Conservation (phyloP, 2,888 invertebrate species). For the Acanthosepion pharaonis region DNA sequence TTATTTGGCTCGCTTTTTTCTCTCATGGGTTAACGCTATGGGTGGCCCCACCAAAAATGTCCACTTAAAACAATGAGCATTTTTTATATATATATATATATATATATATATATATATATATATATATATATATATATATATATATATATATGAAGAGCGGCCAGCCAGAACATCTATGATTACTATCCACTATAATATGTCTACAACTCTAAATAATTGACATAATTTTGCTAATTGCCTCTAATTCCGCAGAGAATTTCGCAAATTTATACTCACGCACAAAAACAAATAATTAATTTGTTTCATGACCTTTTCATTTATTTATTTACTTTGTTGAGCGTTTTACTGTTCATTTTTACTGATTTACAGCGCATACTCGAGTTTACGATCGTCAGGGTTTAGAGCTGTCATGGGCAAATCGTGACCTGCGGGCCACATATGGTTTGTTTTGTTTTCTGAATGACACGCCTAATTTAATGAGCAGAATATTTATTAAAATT, state of each 20-base stretch:
- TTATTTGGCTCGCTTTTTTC: background rate
- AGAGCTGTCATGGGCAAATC: too few species aligned
- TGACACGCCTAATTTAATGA: too few species aligned
- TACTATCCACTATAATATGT: background rate
- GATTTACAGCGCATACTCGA: too few species aligned
- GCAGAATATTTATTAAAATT: too few species aligned
- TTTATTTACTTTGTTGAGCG: background rate
- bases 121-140: background rate
- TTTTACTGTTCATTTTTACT: background rate
- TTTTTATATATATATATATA: background rate
- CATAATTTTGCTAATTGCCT: background rate
- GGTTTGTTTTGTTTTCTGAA: too few species aligned
- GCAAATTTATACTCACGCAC: background rate
- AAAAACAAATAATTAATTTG: conserved; percentile 2
- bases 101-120: background rate
- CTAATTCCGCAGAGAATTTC: background rate
- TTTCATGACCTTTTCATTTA: background rate
- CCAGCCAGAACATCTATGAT: background rate
- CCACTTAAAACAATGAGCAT: background rate
- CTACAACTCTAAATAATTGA: background rate
- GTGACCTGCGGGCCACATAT: too few species aligned
- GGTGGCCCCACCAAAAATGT: background rate
- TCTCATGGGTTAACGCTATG: background rate
- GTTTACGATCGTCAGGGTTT: too few species aligned
- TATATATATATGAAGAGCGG: background rate